A percentile compares a stretch with the other conserved stretches of the same genome.
Conservation (phyloP, 1,140 invertebrate genomes). For the Sesamia nonagrioides region DNA sequence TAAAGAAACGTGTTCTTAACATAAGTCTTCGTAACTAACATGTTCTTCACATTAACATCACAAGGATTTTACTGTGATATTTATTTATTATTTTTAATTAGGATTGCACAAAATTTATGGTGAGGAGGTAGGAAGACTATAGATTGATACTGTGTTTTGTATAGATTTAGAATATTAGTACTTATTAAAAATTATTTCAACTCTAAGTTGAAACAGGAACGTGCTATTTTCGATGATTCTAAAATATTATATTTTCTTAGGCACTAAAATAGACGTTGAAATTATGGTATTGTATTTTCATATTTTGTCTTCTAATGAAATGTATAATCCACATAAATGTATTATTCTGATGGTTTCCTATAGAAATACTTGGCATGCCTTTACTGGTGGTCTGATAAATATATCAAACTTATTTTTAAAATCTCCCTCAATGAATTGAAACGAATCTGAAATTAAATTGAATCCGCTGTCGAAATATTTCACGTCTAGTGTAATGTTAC, state of each 20-base stretch:
- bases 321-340: background rate
- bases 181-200: conserved; percentile 15
- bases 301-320: background rate
- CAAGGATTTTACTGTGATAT: conserved; percentile 47
- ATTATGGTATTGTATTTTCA: background rate
- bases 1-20: no score
- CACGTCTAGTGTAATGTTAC: no score
- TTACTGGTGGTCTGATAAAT: background rate
- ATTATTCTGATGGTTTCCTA: background rate
- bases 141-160: background rate
- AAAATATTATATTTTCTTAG: background rate
- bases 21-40: no score
- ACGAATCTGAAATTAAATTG: no score
- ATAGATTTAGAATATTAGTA: background rate
- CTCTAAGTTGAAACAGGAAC: conserved; percentile 3
- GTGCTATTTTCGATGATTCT: background rate
- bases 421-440: no score
- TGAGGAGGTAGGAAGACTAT: background rate
- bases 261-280: background rate
- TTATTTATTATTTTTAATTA: conserved; percentile 24
- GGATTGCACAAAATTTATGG: conserved; percentile 36
- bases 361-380: background rate
- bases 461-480: no score
- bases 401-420: no score
- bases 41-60: conserved; percentile 6